Percentiles rank a stretch among this genome's conserved stretches.
phyloP scores from a whole-genome alignment of 2,888 invertebrate genomes.

The Heliconius sara region DNA sequence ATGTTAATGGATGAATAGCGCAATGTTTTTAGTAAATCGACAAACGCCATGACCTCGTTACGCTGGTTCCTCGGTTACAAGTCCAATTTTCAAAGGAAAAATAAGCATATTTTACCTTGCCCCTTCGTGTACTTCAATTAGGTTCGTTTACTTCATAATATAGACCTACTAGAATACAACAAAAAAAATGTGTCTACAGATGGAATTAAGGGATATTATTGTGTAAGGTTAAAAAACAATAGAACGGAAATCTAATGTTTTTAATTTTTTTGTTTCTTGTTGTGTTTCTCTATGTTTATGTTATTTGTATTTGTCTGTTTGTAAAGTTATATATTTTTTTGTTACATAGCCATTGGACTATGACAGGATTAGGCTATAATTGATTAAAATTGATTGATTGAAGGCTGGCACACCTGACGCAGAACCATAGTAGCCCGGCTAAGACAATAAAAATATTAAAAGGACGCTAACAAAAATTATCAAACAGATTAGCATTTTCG shows the following conservation, averaged over 20 bases:
- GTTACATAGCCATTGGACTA: too few relatives aligned
- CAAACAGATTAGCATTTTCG: too few relatives aligned
- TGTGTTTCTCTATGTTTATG: not conserved
- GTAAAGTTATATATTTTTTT: too few relatives aligned
- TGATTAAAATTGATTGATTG: too few relatives aligned
- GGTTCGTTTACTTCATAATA: not conserved
- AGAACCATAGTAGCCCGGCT: too few relatives aligned
- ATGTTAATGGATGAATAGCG: conserved; percentile 11
- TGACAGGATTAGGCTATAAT: too few relatives aligned
- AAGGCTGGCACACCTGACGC: too few relatives aligned
- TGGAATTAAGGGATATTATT: not conserved
- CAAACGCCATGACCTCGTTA: conserved; percentile 26
- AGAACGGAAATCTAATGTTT: not conserved
- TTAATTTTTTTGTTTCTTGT: not conserved
- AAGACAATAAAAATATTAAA: too few relatives aligned
- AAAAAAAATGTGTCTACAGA: not conserved
- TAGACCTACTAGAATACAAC: not conserved
- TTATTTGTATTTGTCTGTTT: too few relatives aligned
- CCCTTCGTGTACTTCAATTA: not conserved
- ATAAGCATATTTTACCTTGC: not conserved
- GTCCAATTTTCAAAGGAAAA: not conserved
- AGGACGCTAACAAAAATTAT: too few relatives aligned
- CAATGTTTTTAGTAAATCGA: conserved; percentile 13
- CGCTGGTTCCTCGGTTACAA: conserved; percentile 16
- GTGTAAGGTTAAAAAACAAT: not conserved